These are phyloP conservation scores for Ichneumoninae sp. DNA, from an alignment of 2,888 invertebrate genomes.

Conservation along the genomic window DNA sequence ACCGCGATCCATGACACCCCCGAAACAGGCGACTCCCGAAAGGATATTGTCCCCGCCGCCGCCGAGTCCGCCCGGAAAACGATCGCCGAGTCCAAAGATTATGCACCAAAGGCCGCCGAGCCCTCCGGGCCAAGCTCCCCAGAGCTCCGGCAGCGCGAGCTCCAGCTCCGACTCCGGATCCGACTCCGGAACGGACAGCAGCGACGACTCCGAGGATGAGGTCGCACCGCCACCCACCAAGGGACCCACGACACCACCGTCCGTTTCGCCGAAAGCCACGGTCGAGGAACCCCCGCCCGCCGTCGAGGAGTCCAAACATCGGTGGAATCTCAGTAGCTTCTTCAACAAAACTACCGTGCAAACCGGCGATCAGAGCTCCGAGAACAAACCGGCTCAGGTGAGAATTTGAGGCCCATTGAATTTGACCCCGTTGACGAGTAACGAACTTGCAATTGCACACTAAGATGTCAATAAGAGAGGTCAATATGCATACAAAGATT, in stretches of 20 bases:
- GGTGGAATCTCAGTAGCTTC: conserved; percentile 84
- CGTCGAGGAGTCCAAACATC: conserved; percentile 84
- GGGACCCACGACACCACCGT: conserved; percentile 83
- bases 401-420: neutral
- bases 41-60: conserved; percentile 72
- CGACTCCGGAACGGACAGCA: conserved; percentile 87
- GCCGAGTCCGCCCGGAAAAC: conserved; percentile 64
- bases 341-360: conserved; percentile 79
- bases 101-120: conserved; percentile 78
- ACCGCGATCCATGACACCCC: conserved; percentile 65
- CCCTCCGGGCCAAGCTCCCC: conserved; percentile 86
- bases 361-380: conserved; percentile 75
- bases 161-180: conserved; percentile 88
- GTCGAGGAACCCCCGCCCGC: conserved; percentile 78
- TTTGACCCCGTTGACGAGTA: neutral
- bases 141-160: conserved; percentile 85
- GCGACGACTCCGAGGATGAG: conserved; percentile 86
- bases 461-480: no score
- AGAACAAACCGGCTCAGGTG: conserved; percentile 77
- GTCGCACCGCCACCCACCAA: conserved; percentile 72
- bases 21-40: conserved; percentile 71
- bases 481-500: no score
- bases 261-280: conserved; percentile 76
- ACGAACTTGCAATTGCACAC: neutral
- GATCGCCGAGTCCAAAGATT: conserved; percentile 67